These are phyloP conservation scores for Drosophila meridiana DNA, from an alignment of 2,888 invertebrate species.

Conservation along the genomic window DNA sequence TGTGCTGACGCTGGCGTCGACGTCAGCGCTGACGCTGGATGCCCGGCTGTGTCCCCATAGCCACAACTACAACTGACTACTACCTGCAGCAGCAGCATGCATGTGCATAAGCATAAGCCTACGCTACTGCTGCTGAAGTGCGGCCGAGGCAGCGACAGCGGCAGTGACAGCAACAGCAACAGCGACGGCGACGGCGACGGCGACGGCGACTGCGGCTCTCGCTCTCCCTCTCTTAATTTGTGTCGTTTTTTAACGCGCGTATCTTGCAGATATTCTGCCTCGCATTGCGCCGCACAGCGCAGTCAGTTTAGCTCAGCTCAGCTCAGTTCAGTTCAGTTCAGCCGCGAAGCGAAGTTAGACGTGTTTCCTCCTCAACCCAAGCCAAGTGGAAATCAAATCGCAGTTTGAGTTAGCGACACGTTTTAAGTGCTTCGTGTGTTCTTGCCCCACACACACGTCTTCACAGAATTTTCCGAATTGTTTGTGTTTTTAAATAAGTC, in stretches of 20 bases:
- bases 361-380: conserved; percentile 80
- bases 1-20: conserved; percentile 10
- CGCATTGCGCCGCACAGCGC: conserved; percentile 59
- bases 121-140: conserved; percentile 6
- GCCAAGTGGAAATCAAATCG: conserved; percentile 45
- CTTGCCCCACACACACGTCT: conserved; percentile 41
- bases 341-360: conserved; percentile 85
- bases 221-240: conserved; percentile 51
- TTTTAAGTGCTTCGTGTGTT: conserved; percentile 80
- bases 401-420: conserved; percentile 75
- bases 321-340: conserved; percentile 54
- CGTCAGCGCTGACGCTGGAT: conserved; percentile 24
- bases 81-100: conserved; percentile 67
- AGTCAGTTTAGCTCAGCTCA: conserved; percentile 80
- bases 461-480: conserved; percentile 49
- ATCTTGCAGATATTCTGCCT: conserved; percentile 56
- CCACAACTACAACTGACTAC: conserved; percentile 32
- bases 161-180: not conserved
- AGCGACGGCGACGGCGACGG: not conserved
- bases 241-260: conserved; percentile 54
- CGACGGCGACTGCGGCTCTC: conserved; percentile 8
- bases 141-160: not conserved
- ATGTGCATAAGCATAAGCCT: conserved; percentile 54
- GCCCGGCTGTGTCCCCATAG: conserved; percentile 41
- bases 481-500: conserved; percentile 78